Evolutionary conservation across 2,797 vertebrate species (phyloP).

Genomic region (Danio jaintianensis): DNA sequence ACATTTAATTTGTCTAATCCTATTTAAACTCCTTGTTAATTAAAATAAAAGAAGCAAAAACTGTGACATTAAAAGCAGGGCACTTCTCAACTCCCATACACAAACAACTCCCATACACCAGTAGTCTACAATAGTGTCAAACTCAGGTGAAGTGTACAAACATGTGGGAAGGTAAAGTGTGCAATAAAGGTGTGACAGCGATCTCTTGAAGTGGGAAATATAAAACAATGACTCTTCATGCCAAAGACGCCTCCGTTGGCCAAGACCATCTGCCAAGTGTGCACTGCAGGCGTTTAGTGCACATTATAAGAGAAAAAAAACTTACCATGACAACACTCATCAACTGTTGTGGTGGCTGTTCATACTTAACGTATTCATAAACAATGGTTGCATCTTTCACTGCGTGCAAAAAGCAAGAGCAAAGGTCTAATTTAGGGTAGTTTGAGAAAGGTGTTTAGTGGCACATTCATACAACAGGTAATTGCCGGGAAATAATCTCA

Average conservation of each 20-base stretch:
- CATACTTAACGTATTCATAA: not conserved
- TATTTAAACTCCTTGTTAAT: no score
- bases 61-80: not conserved
- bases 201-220: not conserved
- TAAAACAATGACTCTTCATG: not conserved
- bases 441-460: constrained; percentile 11
- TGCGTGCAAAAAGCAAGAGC: not conserved
- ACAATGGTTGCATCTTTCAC: not conserved
- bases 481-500: constrained; percentile 10
- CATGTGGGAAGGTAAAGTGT: not conserved
- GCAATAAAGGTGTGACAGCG: not conserved
- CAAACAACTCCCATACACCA: not conserved
- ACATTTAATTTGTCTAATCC: no score
- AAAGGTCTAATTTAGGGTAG: constrained; percentile 7
- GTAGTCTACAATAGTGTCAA: not conserved
- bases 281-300: not conserved
- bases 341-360: not conserved
- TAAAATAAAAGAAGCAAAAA: not conserved
- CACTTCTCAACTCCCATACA: not conserved
- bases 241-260: not conserved
- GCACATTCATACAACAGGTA: constrained; percentile 11
- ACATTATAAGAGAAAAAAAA: not conserved
- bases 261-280: not conserved
- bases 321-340: not conserved
- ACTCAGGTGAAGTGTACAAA: not conserved